Conservation (phyloP, 2,888 invertebrate species). For the Papilio demoleus region DNA sequence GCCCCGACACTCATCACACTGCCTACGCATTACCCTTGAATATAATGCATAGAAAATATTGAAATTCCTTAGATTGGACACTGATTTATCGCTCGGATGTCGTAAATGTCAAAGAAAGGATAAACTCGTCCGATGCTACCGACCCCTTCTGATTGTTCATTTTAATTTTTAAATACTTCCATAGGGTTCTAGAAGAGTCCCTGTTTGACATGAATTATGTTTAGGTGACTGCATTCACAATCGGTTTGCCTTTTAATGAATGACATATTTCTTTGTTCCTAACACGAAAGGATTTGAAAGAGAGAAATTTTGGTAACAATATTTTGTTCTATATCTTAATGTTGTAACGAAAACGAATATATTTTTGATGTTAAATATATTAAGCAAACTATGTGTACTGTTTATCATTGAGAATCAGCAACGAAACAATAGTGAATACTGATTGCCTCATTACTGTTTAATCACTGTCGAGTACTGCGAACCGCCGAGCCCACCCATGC, state of each 20-base stretch:
- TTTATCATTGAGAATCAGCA: constrained; percentile 17
- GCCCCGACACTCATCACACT: constrained; percentile 40
- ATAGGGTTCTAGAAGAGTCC: constrained; percentile 34
- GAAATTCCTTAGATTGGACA: constrained; percentile 49
- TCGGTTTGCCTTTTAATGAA: constrained; percentile 9
- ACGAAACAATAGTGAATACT: constrained; percentile 27
- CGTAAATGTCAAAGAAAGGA: constrained; percentile 35
- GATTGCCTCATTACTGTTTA: constrained; percentile 27
- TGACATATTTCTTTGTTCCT: constrained; percentile 2
- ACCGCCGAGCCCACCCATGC: constrained; percentile 32
- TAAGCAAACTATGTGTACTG: not conserved
- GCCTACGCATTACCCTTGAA: constrained; percentile 47
- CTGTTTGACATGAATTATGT: constrained; percentile 15
- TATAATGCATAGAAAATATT: constrained; percentile 52
- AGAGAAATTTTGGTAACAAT: not conserved
- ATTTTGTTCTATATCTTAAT: not conserved
- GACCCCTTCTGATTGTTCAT: constrained; percentile 30
- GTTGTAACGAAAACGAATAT: not conserved
- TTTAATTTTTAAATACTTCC: constrained; percentile 37
- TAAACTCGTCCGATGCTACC: constrained; percentile 29
- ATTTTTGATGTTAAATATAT: not conserved
- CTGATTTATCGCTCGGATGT: constrained; percentile 44
- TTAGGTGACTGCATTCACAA: constrained; percentile 11
- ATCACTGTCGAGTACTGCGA: constrained; percentile 22
- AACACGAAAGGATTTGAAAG: not conserved